A percentile compares a stretch with the other conserved stretches of the same genome.
phyloP scores from a whole-genome alignment of 2,113 vertebrate genomes.

The Zingel zingel region DNA sequence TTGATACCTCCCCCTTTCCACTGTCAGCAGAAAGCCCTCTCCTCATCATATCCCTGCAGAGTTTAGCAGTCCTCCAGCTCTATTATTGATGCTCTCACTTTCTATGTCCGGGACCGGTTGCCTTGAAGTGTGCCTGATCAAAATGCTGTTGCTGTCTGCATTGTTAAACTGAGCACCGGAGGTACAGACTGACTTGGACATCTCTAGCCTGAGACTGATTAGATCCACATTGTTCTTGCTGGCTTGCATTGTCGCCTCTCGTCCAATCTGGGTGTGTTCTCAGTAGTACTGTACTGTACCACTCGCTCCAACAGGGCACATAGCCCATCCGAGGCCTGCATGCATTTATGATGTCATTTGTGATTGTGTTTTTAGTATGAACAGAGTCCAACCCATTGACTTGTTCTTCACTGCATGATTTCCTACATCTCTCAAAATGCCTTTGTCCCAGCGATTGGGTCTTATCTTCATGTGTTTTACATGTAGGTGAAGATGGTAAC shows the following conservation, averaged over 20 bases:
- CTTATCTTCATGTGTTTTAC: neutral
- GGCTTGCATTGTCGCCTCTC: neutral
- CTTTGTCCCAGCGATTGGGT: neutral
- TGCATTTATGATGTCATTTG: neutral
- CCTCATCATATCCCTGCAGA: slow-evolving; percentile 60
- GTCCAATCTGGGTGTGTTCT: neutral
- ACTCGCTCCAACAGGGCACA: neutral
- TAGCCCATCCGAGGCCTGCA: neutral
- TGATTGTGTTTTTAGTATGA: neutral
- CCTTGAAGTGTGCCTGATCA: slow-evolving; percentile 41
- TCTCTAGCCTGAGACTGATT: slow-evolving; percentile 41
- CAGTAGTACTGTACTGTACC: neutral
- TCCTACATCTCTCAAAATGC: neutral
- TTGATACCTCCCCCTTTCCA: slow-evolving; percentile 37
- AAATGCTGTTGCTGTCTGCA: slow-evolving; percentile 57
- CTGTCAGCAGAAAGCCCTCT: slow-evolving; percentile 62
- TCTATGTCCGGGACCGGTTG: slow-evolving; percentile 34
- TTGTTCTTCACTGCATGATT: neutral
- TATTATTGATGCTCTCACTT: slow-evolving; percentile 59
- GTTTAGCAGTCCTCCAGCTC: slow-evolving; percentile 55
- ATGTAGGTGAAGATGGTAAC: neutral
- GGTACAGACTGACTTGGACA: slow-evolving; percentile 25
- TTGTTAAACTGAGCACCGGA: slow-evolving; percentile 25
- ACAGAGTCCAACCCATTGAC: neutral
- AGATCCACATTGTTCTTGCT: slow-evolving; percentile 45